These are phyloP conservation scores for Lagopus muta DNA, from an alignment of 2,113 vertebrate genomes.

Conservation along the genomic window DNA sequence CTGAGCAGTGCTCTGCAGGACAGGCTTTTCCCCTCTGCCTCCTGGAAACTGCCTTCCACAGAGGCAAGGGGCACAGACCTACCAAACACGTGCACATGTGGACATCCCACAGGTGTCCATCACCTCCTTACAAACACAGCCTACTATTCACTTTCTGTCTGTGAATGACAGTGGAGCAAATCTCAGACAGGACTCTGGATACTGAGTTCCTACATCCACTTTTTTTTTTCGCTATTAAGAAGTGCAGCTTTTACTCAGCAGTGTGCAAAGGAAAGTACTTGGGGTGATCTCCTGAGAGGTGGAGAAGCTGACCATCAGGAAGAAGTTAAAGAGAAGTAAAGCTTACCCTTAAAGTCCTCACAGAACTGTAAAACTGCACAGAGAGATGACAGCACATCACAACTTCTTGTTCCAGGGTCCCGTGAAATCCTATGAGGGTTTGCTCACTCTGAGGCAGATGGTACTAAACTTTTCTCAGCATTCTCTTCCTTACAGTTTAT, in stretches of 20 bases:
- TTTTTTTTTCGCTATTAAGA: neutral
- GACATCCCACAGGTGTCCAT: neutral
- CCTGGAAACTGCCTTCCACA: neutral
- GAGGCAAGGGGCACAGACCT: neutral
- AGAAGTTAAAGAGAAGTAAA: conserved; percentile 15
- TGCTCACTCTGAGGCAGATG: neutral
- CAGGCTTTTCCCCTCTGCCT: neutral
- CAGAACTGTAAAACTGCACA: neutral
- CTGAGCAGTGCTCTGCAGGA: neutral
- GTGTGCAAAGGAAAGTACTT: neutral
- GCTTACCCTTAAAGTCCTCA: neutral
- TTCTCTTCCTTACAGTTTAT: neutral
- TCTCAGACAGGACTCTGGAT: neutral
- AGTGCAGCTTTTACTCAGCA: neutral
- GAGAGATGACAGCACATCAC: neutral
- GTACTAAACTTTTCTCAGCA: neutral
- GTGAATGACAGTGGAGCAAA: neutral
- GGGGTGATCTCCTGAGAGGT: neutral
- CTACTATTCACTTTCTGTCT: neutral
- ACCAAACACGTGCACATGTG: neutral
- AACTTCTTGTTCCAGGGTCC: neutral
- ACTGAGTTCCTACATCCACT: neutral
- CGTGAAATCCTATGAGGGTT: neutral
- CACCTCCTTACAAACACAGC: neutral
- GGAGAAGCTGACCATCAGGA: neutral